Percentiles rank a stretch among this genome's conserved stretches.
Conservation (phyloP, 2,888 invertebrate species). For the Diarsia mendica region DNA sequence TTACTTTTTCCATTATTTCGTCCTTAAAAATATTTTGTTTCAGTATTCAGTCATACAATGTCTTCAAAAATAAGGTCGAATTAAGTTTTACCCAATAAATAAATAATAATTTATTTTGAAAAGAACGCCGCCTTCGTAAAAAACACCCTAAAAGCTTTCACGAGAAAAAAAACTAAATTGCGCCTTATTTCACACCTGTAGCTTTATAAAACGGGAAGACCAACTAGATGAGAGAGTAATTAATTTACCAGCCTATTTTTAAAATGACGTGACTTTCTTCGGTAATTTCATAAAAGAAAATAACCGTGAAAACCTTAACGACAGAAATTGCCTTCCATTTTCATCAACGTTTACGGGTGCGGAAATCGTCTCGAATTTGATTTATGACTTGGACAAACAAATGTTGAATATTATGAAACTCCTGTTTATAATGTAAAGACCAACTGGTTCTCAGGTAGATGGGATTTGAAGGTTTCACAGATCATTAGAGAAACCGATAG, state of each 20-base stretch:
- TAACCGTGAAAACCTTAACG: conserved; percentile 61
- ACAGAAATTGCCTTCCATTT: conserved; percentile 65
- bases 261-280: conserved; percentile 55
- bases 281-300: conserved; percentile 66
- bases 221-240: conserved; percentile 60
- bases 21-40: conserved; percentile 69
- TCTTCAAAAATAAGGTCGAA: conserved; percentile 11
- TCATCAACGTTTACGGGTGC: conserved; percentile 48
- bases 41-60: conserved; percentile 53
- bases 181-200: conserved; percentile 57
- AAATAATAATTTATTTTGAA: conserved; percentile 24
- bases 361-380: conserved; percentile 49
- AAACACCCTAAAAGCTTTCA: conserved; percentile 28
- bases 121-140: conserved; percentile 18
- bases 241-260: conserved; percentile 56
- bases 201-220: conserved; percentile 48
- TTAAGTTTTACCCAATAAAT: conserved; percentile 10
- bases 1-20: conserved; percentile 76
- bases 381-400: conserved; percentile 46
- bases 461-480: conserved; percentile 25
- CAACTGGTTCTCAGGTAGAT: conserved; percentile 16
- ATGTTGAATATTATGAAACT: conserved; percentile 30
- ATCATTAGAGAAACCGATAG: conserved; percentile 26
- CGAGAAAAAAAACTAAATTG: conserved; percentile 37
- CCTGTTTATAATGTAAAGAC: background rate